Evolutionary conservation across 30 jellyfish, hydroid and myxozoan species (phyloP).

Genomic region (Catostylus mosaicus): DNA sequence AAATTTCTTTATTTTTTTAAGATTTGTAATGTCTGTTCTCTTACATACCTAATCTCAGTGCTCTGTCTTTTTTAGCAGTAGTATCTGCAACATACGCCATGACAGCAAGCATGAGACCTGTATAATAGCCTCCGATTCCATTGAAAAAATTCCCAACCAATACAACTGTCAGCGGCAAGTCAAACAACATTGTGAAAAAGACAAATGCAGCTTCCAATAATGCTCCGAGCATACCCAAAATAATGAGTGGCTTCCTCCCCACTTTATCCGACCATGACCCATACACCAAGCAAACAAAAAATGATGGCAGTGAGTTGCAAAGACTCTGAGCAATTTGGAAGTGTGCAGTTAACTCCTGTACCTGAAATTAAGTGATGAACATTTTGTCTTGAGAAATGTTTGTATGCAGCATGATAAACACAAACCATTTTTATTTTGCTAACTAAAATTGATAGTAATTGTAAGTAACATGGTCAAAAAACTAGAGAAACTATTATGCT

Average conservation of each 20-base stretch:
- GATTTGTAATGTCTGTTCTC: too few species aligned
- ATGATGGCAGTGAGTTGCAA: slow-evolving; percentile 65
- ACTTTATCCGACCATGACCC: slow-evolving; percentile 87
- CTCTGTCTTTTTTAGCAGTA: slow-evolving; percentile 57
- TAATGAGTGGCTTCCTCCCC: slow-evolving; percentile 80
- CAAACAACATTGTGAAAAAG: slow-evolving; percentile 49
- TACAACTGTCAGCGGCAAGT: slow-evolving; percentile 61
- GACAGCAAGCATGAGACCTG: slow-evolving; percentile 62
- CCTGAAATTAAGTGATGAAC: slow-evolving; percentile 43
- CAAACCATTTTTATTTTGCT: too few species aligned
- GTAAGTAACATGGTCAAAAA: too few species aligned
- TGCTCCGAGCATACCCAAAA: slow-evolving; percentile 41
- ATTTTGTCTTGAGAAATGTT: too few species aligned
- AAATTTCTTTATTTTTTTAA: too few species aligned
- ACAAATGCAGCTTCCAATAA: slow-evolving; percentile 36
- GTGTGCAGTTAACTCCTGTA: slow-evolving; percentile 53
- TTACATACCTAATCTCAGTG: slow-evolving; percentile 78
- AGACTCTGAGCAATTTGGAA: slow-evolving; percentile 62
- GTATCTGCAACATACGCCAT: slow-evolving; percentile 85
- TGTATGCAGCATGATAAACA: too few species aligned
- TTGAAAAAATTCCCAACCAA: slow-evolving; percentile 66
- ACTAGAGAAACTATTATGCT: too few species aligned
- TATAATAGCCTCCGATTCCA: slow-evolving; percentile 84
- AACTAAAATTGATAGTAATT: too few species aligned
- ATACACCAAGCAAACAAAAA: slow-evolving; percentile 51